Conservation (phyloP, 2,888 invertebrate genomes). For the Bombylius major region DNA sequence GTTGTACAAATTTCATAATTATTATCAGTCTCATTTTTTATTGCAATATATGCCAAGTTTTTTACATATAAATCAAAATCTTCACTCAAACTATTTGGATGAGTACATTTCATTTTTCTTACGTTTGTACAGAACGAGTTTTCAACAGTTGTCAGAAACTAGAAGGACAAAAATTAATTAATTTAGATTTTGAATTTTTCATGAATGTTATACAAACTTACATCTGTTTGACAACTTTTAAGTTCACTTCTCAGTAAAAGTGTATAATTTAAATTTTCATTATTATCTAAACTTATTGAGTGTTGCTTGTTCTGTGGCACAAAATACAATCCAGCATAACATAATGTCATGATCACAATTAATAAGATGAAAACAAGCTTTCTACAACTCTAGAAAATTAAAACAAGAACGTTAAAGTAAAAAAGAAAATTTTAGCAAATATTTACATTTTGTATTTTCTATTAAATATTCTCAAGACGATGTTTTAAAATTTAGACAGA, state of each 20-base stretch:
- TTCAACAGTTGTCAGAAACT: too few species aligned
- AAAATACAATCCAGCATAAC: constrained; percentile 58
- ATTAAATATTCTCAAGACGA: too few species aligned
- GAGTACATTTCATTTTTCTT: constrained; percentile 6
- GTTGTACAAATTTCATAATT: not conserved
- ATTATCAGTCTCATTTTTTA: not conserved
- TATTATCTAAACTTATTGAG: constrained; percentile 13
- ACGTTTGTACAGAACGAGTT: constrained; percentile 8
- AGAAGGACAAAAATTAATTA: too few species aligned
- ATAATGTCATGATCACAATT: constrained; percentile 49
- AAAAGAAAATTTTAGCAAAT: too few species aligned
- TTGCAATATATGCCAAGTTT: not conserved
- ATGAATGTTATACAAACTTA: too few species aligned
- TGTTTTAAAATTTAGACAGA: too few species aligned
- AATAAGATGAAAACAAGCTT: constrained; percentile 59
- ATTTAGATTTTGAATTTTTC: too few species aligned
- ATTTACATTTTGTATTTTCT: too few species aligned
- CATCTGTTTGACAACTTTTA: too few species aligned
- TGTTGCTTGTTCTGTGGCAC: constrained; percentile 38
- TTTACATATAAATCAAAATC: not conserved
- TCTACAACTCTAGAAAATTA: constrained; percentile 32
- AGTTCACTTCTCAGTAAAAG: too few species aligned
- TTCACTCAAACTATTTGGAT: not conserved
- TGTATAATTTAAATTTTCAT: too few species aligned
- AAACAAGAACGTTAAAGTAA: too few species aligned